Evolutionary conservation across 2,888 invertebrate species (phyloP).

Genomic region (Lochmaea capreae): DNA sequence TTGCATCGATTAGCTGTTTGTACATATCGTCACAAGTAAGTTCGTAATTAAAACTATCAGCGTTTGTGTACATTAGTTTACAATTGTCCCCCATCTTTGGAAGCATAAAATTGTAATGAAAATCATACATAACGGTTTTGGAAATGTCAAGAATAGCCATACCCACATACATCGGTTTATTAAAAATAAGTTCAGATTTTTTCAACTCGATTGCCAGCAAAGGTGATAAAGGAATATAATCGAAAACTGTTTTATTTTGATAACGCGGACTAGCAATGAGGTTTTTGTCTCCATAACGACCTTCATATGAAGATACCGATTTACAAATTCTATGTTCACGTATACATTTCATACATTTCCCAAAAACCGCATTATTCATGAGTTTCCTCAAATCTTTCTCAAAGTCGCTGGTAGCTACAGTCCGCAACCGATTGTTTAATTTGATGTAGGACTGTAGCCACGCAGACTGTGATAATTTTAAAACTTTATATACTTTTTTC

Average conservation of each 20-base stretch:
- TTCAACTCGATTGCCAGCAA: background rate
- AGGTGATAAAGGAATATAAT: too few species aligned
- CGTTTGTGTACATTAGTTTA: background rate
- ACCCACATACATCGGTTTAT: background rate
- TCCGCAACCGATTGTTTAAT: background rate
- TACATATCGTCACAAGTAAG: too few species aligned
- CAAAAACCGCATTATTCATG: background rate
- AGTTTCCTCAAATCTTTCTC: background rate
- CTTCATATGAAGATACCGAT: background rate
- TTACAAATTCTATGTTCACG: background rate
- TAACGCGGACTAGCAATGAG: too few species aligned
- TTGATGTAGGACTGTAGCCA: background rate
- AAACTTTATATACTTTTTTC: background rate
- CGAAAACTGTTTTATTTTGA: too few species aligned
- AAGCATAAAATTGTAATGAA: conserved; percentile 2
- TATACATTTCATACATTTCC: background rate
- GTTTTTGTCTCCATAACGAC: background rate
- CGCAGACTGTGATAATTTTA: background rate
- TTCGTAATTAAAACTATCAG: background rate
- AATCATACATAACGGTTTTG: background rate
- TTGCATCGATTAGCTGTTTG: too few species aligned
- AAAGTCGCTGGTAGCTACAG: background rate
- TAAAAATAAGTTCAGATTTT: background rate
- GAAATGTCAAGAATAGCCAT: background rate
- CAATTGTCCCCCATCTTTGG: background rate